Conservation (phyloP, 2,113 vertebrate species). For the Tachuris rubrigastra region DNA sequence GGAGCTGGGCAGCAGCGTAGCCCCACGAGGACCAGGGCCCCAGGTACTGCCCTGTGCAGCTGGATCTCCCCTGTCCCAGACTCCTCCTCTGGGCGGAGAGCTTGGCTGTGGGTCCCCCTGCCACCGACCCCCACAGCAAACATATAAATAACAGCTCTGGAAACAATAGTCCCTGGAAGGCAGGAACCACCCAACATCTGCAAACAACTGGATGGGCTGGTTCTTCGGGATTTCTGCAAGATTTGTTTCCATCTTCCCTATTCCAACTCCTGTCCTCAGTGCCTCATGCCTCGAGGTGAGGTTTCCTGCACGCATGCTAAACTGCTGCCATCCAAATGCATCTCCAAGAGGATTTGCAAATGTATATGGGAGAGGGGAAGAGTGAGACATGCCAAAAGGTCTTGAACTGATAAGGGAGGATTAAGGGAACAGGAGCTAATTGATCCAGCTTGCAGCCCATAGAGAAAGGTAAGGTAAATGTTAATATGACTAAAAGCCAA, state of each 20-base stretch:
- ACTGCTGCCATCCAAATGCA: background rate
- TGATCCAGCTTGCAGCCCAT: background rate
- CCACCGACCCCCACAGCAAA: background rate
- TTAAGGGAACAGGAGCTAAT: background rate
- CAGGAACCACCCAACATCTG: constrained; percentile 56
- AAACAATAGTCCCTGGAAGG: constrained; percentile 37
- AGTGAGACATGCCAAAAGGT: background rate
- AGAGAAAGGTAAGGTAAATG: constrained; percentile 20
- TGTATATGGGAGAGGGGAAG: background rate
- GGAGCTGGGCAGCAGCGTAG: background rate
- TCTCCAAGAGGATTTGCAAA: background rate
- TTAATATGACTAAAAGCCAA: constrained; percentile 4
- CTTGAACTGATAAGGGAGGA: background rate
- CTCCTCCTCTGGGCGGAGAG: background rate
- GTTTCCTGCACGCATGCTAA: background rate
- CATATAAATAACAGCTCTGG: background rate
- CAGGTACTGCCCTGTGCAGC: accelerated
- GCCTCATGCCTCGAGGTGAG: background rate
- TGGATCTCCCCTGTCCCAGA: background rate
- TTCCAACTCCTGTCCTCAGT: background rate
- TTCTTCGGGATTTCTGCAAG: background rate
- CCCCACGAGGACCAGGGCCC: background rate
- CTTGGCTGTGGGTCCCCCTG: background rate
- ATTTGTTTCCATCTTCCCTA: constrained; percentile 16
- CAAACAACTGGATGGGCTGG: background rate